Conservation (phyloP, 2,888 invertebrate species). For the Agriopis aurantiaria region DNA sequence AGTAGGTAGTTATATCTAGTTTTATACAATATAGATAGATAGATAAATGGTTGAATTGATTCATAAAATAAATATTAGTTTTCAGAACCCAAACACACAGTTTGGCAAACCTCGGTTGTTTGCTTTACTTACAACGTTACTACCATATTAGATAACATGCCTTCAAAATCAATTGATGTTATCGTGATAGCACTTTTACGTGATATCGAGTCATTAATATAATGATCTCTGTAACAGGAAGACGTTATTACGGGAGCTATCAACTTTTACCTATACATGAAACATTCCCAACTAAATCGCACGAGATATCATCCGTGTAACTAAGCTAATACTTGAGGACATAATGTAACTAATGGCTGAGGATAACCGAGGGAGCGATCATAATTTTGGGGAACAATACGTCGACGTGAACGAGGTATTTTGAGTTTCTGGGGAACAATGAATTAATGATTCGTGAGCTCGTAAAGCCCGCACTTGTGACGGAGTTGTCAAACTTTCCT, state of each 20-base stretch:
- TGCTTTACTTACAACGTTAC: too few species aligned
- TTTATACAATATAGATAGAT: not conserved
- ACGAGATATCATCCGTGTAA: constrained; percentile 56
- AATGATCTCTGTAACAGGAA: constrained; percentile 39
- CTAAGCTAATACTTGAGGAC: constrained; percentile 68
- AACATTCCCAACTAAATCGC: constrained; percentile 52
- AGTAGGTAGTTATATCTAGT: too few species aligned
- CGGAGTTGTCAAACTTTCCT: constrained; percentile 69
- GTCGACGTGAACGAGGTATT: constrained; percentile 69
- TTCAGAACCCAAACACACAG: not conserved
- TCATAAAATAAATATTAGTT: not conserved
- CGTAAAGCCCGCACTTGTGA: constrained; percentile 70
- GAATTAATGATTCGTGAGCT: constrained; percentile 78
- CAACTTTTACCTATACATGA: constrained; percentile 36
- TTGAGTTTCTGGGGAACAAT: constrained; percentile 73
- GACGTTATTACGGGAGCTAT: constrained; percentile 36
- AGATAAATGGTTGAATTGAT: not conserved
- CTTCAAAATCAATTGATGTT: constrained; percentile 33
- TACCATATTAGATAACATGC: constrained; percentile 1
- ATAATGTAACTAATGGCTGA: constrained; percentile 75
- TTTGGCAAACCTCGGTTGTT: not conserved
- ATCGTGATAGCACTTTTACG: constrained; percentile 46
- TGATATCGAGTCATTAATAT: constrained; percentile 46
- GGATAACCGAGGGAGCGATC: constrained; percentile 76
- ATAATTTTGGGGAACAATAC: constrained; percentile 79